Evolutionary conservation across 2,797 vertebrate genomes (phyloP), one percentile per base, ranked within the genome.

Genomic region (Chrosomus eos): DNA sequence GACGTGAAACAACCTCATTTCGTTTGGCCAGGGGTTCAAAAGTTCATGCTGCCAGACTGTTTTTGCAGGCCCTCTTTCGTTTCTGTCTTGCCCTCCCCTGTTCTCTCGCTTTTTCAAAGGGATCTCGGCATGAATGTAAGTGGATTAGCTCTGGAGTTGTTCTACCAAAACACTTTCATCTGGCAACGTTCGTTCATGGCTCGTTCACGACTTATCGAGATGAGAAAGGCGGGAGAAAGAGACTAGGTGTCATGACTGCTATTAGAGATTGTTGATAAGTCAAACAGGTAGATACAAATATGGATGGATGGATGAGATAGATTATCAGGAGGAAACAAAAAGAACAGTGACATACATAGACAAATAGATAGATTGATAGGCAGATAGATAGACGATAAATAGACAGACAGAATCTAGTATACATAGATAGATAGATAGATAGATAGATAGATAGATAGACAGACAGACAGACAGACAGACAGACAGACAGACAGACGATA

Each of bases 141-240:
- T 85, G 87, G 84, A 88, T 88, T 88, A 88, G 45, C 80, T 31
- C 64, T 67, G 58, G 31, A 80, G 75, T 88, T 85, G 31, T 82
- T 88, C 75, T 45, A 79, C 75, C 72, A 38, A 80, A 84, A 72
- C 55, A 78, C 82, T 87, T 87, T 87, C 82, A 87, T 84, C 82
- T 84, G 71, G 55, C 40, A 48, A 7, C 11, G 5, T 18, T 51
- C 1, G 26, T 66, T 72, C 6, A 16, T 28, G 60, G 60, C 60
- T 28, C 60, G 16, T 31, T 73, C 9, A 5, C 3, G 10, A 26
- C 7, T 66, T 1, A 16, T 28, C 2, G 38, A 58, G 64, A 58
- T 3, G 16, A 9, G 23, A 23, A 71, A n/a, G 60, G 38, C 11
- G n/a, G 23, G 7, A 58, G 13, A 79, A 9, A 7, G 28, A 40